Base-by-base conservation (phyloP, 2,797 vertebrate species). In the Pelodytes ibericus region DNA sequence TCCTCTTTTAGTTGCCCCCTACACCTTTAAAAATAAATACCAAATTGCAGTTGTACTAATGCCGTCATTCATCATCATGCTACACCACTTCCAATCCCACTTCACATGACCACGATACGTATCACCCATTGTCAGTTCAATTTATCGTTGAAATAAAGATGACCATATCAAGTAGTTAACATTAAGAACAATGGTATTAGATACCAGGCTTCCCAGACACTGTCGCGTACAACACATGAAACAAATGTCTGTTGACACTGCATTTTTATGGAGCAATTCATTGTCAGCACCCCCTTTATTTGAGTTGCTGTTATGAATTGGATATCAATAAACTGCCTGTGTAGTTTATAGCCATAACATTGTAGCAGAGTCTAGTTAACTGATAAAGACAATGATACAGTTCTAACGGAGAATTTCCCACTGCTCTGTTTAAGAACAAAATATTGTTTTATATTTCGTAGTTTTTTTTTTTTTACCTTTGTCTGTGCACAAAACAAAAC, bases 231-330 rank as follows among this genome's bases (percentile, higher is more conserved):
- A 44, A 41, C 16, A 26, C 62, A 65, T 41, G 22, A 20, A 65
- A 47, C 36, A 22, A 47, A 44, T 41, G 7, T 22, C 31, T 62
- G 30, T 22, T 30, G 29, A 39, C 60, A 24, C 30, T 36, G 60
- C 27, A 22, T 62, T 47, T 70, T 70, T 59, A 70, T 70, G 30
- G 33, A 57, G 67, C 53, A 25, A 25, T 70, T 70, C 59, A 59
- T 41, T 41, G 67, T 59, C 67, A 39, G 56, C 22, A 59, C 15
- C 57, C 31, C 58, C 33, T 59, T 70, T 70, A 70, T 70, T 59
- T 70, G 51, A 70, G 51, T 30, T 58, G 22, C 41, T 31, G 22
- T 70, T 70, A 58, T 70, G 49, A 70, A 70, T 70, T 70, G 67
- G 25, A 70, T 70, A 58, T 70, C 67, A 59, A 70, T 70, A 70